These are phyloP conservation scores for Epizoanthus rinbou DNA, from an alignment of 92 coral and sea anemone genomes.

Conservation along the genomic window DNA sequence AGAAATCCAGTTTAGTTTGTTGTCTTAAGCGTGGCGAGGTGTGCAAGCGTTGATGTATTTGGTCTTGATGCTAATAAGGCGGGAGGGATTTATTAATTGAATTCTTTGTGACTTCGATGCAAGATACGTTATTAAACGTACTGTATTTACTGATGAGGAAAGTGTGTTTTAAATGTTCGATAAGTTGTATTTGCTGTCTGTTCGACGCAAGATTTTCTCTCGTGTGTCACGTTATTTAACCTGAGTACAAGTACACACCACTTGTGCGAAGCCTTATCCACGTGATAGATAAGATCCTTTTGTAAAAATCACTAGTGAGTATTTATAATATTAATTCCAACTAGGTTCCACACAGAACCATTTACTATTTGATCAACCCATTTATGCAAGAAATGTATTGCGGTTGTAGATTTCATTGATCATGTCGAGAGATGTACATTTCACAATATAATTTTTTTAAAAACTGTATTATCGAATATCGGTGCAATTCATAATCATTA, in stretches of 20 bases:
- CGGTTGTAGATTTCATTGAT: background rate
- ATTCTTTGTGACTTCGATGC: constrained; percentile 7
- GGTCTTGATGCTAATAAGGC: background rate
- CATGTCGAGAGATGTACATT: background rate
- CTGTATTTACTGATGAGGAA: background rate
- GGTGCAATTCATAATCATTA: background rate
- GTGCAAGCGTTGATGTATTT: constrained; percentile 13
- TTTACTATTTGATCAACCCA: too few species aligned
- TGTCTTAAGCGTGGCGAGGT: constrained; percentile 8
- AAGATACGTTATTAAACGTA: background rate
- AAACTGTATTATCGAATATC: background rate
- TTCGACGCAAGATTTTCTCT: background rate
- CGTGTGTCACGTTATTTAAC: background rate
- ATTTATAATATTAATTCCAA: too few species aligned
- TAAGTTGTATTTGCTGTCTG: background rate
- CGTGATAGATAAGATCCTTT: background rate
- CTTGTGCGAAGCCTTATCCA: background rate
- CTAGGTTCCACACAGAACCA: too few species aligned
- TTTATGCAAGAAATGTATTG: background rate
- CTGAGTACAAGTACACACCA: background rate
- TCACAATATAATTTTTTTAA: background rate
- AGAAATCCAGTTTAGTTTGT: constrained; percentile 18
- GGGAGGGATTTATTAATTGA: background rate
- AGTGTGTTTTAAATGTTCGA: background rate
- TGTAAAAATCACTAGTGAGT: background rate